Conservation (phyloP, 2,888 invertebrate species). For the Lycocerus yunnanus region DNA sequence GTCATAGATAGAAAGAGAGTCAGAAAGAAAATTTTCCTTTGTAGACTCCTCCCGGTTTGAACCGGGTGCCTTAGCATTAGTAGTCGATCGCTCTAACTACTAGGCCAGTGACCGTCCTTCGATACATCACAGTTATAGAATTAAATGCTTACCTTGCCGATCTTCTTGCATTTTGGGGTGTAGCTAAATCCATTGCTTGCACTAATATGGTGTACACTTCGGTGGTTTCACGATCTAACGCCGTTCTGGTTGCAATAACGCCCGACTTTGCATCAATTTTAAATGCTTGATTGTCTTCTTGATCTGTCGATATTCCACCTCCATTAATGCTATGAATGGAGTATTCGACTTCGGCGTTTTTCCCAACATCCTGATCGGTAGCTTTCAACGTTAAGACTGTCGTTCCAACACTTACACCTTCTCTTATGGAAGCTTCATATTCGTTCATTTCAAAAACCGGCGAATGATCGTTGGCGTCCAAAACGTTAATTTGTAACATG, state of each 20-base stretch:
- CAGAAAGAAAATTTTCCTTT: no score
- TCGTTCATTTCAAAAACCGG: constrained; percentile 91
- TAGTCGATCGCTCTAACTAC: no score
- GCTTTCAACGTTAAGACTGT: constrained; percentile 89
- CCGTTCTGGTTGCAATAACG: constrained; percentile 79
- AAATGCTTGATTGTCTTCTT: constrained; percentile 79
- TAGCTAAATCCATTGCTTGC: constrained; percentile 84
- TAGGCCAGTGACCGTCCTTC: no score
- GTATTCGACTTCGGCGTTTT: constrained; percentile 83
- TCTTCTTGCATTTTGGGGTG: constrained; percentile 75
- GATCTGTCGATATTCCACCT: constrained; percentile 62
- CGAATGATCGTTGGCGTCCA: constrained; percentile 94
- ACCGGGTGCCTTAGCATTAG: no score
- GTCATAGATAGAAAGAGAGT: no score
- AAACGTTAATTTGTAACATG: constrained; percentile 87
- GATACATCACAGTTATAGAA: neutral
- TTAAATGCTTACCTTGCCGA: constrained; percentile 65
- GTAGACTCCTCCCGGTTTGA: no score
- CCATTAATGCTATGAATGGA: constrained; percentile 74
- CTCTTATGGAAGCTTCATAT: constrained; percentile 86
- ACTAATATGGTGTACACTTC: constrained; percentile 84
- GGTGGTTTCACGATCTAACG: constrained; percentile 86
- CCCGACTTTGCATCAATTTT: constrained; percentile 85
- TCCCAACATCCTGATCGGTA: constrained; percentile 88
- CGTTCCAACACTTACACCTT: constrained; percentile 86